Evolutionary conservation across 1,140 invertebrate species (phyloP).

Genomic region (Manduca sexta): DNA sequence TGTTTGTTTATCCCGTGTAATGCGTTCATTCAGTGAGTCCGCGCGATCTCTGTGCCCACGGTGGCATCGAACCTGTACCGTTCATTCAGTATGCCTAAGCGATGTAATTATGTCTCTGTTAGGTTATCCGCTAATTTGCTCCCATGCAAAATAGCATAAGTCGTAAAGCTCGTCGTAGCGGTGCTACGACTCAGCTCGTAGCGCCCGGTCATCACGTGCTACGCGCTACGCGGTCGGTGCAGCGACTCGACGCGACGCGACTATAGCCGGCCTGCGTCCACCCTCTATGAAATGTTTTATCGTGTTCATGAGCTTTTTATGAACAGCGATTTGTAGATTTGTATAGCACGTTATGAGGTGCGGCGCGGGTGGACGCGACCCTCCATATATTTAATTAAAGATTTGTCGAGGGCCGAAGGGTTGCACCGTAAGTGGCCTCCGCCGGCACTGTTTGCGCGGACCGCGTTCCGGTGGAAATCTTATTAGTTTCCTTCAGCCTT

Average conservation of each 20-base stretch:
- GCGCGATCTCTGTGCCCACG: background rate
- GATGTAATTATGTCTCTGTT: background rate
- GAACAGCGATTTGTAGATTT: slow-evolving; percentile 33
- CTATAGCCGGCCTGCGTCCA: background rate
- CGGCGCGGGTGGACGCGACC: background rate
- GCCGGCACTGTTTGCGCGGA: background rate
- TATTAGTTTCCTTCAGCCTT: too few species aligned
- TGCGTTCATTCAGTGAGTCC: background rate
- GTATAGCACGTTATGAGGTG: slow-evolving; percentile 22
- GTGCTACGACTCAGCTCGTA: slow-evolving; percentile 4
- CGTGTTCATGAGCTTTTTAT: slow-evolving; percentile 17
- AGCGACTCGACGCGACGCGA: background rate
- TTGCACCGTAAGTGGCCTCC: background rate
- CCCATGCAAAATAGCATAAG: background rate
- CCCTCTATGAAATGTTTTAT: slow-evolving; percentile 14
- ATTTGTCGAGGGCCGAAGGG: background rate
- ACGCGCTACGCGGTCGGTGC: background rate
- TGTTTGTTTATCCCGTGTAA: too few species aligned
- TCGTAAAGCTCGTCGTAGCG: slow-evolving; percentile 3
- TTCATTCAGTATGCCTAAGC: background rate
- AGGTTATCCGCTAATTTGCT: background rate
- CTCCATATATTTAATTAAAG: background rate
- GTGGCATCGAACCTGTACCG: background rate
- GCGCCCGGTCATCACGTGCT: background rate
- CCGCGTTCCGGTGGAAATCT: background rate